Base-by-base conservation (phyloP, 2,113 vertebrate genomes). In the Alectura lathami region DNA sequence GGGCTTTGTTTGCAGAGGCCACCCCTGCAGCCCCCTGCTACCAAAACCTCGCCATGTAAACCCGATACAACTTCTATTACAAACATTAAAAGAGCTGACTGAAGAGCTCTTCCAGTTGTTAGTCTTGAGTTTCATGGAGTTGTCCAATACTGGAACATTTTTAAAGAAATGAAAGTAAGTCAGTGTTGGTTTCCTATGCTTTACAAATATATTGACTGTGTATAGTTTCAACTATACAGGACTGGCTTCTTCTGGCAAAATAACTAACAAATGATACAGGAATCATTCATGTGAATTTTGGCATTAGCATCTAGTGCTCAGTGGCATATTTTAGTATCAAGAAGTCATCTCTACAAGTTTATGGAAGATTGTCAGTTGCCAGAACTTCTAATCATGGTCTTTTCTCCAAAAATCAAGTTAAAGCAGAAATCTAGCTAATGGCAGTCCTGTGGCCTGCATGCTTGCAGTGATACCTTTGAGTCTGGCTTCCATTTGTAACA, bases 71-170 rank as follows among this genome's bases (percentile, higher is more conserved):
- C 15, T 62, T 93, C 76, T 43, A 73, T 88, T 90, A 72, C 68
- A 36, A 79, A 57, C 66, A 85, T 72, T 78, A 75, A 67, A 88
- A 84, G 11, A 45, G 23, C 26, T 67, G 29, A 14, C 60, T 75
- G 56, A 86, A 76, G 45, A 83, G 48, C 36, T 85, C 50, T 87
- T 79, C 40, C 40, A 62, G 29, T 70, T 92, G 51, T 75, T 89
- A 56, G 30, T 34, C 17, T 47, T 91, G 47, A 60, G 17, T 82
- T 82, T 36, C 38, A 1, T 62, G 17, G 74, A 60, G 50, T 70
- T 85, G 22, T 80, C 38, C 83, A 70, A 69, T 34, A 48, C 1
- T 7, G 42, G 75, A 59, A 88, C 86, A 88, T n/a, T 53, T 68
- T 10, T 69, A n/a, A 66, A 75, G 56, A 86, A 74, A 72, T 48